These are phyloP conservation scores for Pararge aegeria DNA, from an alignment of 1,140 invertebrate species.

Conservation along the genomic window DNA sequence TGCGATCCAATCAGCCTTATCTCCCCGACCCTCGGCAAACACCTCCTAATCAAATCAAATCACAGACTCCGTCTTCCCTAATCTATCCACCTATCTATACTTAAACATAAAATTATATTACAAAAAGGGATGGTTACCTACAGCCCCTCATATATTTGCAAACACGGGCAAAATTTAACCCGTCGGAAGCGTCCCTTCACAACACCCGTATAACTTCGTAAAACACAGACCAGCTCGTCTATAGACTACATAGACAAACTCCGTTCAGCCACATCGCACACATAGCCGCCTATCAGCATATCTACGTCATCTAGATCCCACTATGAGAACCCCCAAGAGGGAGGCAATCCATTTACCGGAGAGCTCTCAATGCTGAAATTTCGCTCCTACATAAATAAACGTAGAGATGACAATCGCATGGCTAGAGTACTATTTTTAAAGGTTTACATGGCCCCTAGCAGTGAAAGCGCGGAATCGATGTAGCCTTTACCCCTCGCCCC, in stretches of 20 bases:
- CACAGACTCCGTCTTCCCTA: constrained; percentile 75
- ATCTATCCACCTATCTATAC: constrained; percentile 76
- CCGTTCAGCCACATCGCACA: constrained; percentile 53
- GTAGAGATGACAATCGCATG: constrained; percentile 75
- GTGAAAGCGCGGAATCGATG: constrained; percentile 79
- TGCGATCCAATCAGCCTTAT: constrained; percentile 74
- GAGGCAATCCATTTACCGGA: constrained; percentile 77
- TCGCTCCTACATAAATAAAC: constrained; percentile 53
- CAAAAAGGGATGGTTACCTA: constrained; percentile 75
- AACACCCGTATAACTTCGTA: constrained; percentile 54
- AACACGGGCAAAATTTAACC: constrained; percentile 75
- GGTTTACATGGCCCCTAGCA: constrained; percentile 79
- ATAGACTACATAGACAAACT: constrained; percentile 45
- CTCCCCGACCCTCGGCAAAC: constrained; percentile 67
- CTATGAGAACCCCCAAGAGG: constrained; percentile 76
- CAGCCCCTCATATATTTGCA: constrained; percentile 75
- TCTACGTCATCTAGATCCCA: constrained; percentile 79
- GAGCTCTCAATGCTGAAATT: constrained; percentile 51
- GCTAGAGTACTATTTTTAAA: constrained; percentile 72
- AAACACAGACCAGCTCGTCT: constrained; percentile 55
- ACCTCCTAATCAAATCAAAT: constrained; percentile 80
- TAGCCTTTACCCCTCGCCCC: constrained; percentile 77
- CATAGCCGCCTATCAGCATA: constrained; percentile 68
- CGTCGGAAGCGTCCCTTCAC: constrained; percentile 63
- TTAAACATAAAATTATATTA: constrained; percentile 77